Evolutionary conservation across 2,113 vertebrate species (phyloP).

Genomic region (Callaeas wilsoni): DNA sequence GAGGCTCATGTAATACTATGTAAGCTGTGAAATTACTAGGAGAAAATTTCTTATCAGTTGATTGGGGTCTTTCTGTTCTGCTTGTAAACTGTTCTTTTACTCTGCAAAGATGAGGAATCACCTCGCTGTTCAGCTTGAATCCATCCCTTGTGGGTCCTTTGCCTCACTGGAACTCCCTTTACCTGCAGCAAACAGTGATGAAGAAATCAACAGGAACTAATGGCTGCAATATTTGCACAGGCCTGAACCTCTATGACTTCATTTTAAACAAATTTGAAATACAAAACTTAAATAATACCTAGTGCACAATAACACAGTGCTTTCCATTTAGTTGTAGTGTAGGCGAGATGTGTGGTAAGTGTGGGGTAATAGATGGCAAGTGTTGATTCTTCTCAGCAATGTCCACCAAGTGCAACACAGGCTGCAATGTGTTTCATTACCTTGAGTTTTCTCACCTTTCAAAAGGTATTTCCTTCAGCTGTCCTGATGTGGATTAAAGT

Average conservation of each 20-base stretch:
- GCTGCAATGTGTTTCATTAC: background rate
- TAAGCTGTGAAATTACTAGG: background rate
- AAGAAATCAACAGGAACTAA: background rate
- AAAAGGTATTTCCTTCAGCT: background rate
- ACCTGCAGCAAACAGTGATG: background rate
- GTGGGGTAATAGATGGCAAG: background rate
- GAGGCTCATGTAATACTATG: background rate
- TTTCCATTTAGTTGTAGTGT: background rate
- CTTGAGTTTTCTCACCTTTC: background rate
- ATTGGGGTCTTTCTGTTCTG: background rate
- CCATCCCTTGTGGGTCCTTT: background rate
- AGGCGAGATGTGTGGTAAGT: background rate
- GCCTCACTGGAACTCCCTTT: background rate
- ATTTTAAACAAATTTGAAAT: background rate
- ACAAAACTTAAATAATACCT: background rate
- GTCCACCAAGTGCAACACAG: accelerated
- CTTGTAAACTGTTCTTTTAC: background rate
- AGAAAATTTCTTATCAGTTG: background rate
- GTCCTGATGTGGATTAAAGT: background rate
- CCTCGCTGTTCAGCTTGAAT: background rate
- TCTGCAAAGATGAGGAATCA: accelerated
- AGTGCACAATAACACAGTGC: background rate
- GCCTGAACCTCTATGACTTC: background rate
- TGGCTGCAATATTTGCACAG: background rate
- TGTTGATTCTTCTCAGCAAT: background rate